A percentile compares a stretch with the other conserved stretches of the same genome.
phyloP scores from a whole-genome alignment of 2,888 invertebrate genomes.

The Elysia crispata region DNA sequence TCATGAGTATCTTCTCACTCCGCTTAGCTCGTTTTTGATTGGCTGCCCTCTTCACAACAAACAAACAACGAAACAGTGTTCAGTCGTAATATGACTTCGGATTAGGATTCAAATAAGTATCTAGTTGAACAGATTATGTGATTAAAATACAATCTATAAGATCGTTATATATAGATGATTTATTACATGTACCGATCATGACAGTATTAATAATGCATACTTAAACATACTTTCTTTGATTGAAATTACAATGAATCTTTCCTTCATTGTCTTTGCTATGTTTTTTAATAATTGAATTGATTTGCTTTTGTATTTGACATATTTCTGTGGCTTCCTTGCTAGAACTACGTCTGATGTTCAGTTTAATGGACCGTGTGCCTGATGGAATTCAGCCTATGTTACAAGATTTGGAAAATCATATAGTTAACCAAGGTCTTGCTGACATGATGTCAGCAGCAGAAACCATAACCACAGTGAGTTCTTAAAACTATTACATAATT shows the following conservation, averaged over 20 bases:
- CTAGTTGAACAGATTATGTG: no score
- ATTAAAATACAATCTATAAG: no score
- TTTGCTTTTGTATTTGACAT: background rate
- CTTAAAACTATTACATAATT: background rate
- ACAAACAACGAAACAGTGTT: no score
- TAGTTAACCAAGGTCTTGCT: constrained; percentile 93
- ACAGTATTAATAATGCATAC: no score
- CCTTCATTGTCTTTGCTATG: background rate
- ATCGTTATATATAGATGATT: no score
- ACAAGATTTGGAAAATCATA: constrained; percentile 93
- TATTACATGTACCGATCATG: no score
- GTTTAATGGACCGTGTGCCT: constrained; percentile 89
- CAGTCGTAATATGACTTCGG: no score
- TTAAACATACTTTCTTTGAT: background rate
- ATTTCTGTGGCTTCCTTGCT: constrained; percentile 46
- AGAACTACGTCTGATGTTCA: constrained; percentile 84
- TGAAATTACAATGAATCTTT: background rate
- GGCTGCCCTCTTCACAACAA: no score
- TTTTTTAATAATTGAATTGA: background rate
- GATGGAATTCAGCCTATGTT: constrained; percentile 92
- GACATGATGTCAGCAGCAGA: constrained; percentile 98
- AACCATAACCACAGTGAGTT: constrained; percentile 87
- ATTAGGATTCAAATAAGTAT: no score
- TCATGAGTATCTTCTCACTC: no score
- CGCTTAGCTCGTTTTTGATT: no score